Evolutionary conservation across 2,797 vertebrate genomes (phyloP), one percentile per base, ranked within the genome.

Genomic region (Sebastes vulpes): DNA sequence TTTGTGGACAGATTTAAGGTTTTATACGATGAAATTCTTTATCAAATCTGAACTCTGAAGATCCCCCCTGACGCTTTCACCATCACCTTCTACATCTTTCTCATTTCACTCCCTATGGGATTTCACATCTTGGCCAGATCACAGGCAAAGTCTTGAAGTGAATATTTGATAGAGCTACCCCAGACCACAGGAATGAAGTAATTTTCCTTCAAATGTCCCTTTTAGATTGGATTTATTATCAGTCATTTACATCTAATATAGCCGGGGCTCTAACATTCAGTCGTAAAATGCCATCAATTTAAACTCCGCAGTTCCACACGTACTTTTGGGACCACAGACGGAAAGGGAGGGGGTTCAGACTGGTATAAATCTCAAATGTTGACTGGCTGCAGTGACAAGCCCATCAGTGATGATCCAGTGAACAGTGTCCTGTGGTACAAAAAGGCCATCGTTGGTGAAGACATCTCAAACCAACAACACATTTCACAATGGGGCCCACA

Each of bases 171-270:
- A 83, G 80, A 90, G 72, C 70, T 68, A 77, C 63, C 83, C 73
- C 23, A 71, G 65, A 90, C 87, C 72, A 83, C 73, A 85, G 84
- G 84, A 89, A 89, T 85, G 76, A 90, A 91, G 90, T 92, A 66
- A 93, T 93, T 94, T 94, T 85, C 91, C 90, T 91, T 93, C 84
- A 92, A 95, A 95, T 90, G 90, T 87, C 89, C 85, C 86, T 89
- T 89, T 94, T 89, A 93, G 87, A 93, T 92, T 91, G 86, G 88
- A 93, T 94, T 94, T 93, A 94, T 94, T 93, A 92, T 92, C 92
- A 88, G 90, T 91, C 87, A 94, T 95, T 94, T 93, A 90, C 88
- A 94, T 92, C 89, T 89, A 91, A 89, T 92, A 89, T 84, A 66
- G 88, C 79, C 85, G 60, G 82, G 83, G 92, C 91, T 90, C 84